A percentile compares a stretch with the other conserved stretches of the same genome.
Evolutionary conservation across 2,888 invertebrate species (phyloP).

Genomic region (Thera britannica): DNA sequence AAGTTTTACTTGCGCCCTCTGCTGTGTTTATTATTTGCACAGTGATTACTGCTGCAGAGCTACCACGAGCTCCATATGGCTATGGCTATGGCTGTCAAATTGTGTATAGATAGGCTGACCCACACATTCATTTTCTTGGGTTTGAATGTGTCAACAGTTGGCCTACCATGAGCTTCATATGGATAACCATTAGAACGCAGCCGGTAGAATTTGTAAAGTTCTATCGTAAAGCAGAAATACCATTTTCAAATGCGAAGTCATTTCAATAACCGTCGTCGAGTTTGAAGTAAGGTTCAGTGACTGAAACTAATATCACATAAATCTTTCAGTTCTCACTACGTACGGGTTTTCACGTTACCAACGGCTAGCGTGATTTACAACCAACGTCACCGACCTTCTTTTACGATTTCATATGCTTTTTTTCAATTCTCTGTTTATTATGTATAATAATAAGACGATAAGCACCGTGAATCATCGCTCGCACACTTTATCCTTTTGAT

Average conservation of each 20-base stretch:
- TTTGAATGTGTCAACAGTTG: too few relatives aligned
- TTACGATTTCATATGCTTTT: slow-evolving; percentile 2
- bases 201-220: background rate
- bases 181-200: too few relatives aligned
- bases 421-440: too few relatives aligned
- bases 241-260: slow-evolving; percentile 1
- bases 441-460: too few relatives aligned
- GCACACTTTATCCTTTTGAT: too few relatives aligned
- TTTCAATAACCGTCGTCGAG: slow-evolving; percentile 23
- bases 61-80: too few relatives aligned
- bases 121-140: too few relatives aligned
- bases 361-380: slow-evolving; percentile 43
- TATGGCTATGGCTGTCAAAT: too few relatives aligned
- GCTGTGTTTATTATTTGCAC: slow-evolving; percentile 31
- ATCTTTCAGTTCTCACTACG: slow-evolving; percentile 56
- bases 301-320: slow-evolving; percentile 59
- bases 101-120: too few relatives aligned
- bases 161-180: too few relatives aligned
- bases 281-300: slow-evolving; percentile 42
- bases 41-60: background rate
- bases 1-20: slow-evolving; percentile 23
- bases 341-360: slow-evolving; percentile 57
- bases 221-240: background rate
- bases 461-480: too few relatives aligned
- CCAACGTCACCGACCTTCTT: slow-evolving; percentile 20